These are phyloP conservation scores for Drosophila guanche DNA, from an alignment of 1,140 invertebrate species.

Conservation along the genomic window DNA sequence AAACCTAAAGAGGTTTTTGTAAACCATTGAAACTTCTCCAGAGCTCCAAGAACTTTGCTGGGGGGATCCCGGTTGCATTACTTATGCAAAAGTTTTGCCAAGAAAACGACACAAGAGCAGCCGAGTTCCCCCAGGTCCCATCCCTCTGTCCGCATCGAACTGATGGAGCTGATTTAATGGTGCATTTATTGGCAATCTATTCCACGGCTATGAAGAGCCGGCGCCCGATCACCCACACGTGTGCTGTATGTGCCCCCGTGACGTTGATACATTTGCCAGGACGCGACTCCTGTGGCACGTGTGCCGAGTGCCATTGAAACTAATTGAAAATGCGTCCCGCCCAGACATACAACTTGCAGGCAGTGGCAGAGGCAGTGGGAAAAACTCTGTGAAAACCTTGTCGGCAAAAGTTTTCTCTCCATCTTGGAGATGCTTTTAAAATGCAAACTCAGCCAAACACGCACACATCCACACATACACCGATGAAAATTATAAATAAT, in stretches of 20 bases:
- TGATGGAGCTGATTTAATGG: slow-evolving; percentile 55
- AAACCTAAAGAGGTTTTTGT: too few species aligned
- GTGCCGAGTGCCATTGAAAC: slow-evolving; percentile 67
- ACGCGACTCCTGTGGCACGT: slow-evolving; percentile 37
- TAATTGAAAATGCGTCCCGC: slow-evolving; percentile 64
- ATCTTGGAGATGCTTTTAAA: slow-evolving; percentile 32
- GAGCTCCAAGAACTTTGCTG: too few species aligned
- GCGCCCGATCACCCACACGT: not conserved
- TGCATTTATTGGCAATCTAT: slow-evolving; percentile 69
- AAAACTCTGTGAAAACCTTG: slow-evolving; percentile 49
- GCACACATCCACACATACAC: slow-evolving; percentile 8
- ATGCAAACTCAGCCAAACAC: slow-evolving; percentile 12
- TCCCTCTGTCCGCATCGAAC: not conserved
- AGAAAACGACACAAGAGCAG: not conserved
- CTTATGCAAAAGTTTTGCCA: too few species aligned
- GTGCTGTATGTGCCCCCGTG: slow-evolving; percentile 14
- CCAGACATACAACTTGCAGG: slow-evolving; percentile 9
- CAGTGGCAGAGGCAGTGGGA: not conserved
- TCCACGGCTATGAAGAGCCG: slow-evolving; percentile 36
- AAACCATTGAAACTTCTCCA: too few species aligned
- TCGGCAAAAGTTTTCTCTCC: slow-evolving; percentile 59
- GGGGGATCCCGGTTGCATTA: too few species aligned
- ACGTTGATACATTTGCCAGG: slow-evolving; percentile 61
- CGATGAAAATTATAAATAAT: slow-evolving; percentile 57
- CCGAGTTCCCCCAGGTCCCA: not conserved